A percentile compares a stretch with the other conserved stretches of the same genome.
Conservation (phyloP, 2,888 invertebrate genomes). For the Pecten maximus region DNA sequence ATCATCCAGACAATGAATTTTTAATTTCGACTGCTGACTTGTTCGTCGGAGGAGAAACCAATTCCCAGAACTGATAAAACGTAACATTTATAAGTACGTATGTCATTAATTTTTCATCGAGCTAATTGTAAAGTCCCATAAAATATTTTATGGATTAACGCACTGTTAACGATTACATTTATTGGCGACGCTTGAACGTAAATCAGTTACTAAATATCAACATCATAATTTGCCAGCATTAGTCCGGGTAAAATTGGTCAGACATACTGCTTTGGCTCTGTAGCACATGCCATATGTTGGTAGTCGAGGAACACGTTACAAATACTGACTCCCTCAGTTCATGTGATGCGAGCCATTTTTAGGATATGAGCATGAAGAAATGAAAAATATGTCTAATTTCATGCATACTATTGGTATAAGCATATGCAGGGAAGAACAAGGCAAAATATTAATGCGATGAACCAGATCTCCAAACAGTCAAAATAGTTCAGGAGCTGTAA, state of each 20-base stretch:
- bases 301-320: neutral
- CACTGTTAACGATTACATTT: neutral
- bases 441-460: too few relatives aligned
- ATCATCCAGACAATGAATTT: constrained; percentile 4
- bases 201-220: neutral
- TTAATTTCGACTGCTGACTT: neutral
- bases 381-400: too few relatives aligned
- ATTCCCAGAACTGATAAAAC: neutral
- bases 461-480: too few relatives aligned
- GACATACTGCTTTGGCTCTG: neutral
- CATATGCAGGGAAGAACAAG: too few relatives aligned
- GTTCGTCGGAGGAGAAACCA: neutral
- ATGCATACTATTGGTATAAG: too few relatives aligned
- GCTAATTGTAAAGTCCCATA: neutral
- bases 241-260: neutral
- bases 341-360: neutral
- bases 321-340: neutral
- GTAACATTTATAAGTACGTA: neutral
- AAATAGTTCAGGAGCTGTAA: too few relatives aligned
- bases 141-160: constrained; percentile 16
- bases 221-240: neutral
- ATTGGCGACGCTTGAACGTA: neutral
- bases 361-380: too few relatives aligned
- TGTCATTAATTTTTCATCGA: neutral
- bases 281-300: neutral